Conservation (phyloP, 64 coral and sea anemone genomes). For the Catalaphyllia jardinei region DNA sequence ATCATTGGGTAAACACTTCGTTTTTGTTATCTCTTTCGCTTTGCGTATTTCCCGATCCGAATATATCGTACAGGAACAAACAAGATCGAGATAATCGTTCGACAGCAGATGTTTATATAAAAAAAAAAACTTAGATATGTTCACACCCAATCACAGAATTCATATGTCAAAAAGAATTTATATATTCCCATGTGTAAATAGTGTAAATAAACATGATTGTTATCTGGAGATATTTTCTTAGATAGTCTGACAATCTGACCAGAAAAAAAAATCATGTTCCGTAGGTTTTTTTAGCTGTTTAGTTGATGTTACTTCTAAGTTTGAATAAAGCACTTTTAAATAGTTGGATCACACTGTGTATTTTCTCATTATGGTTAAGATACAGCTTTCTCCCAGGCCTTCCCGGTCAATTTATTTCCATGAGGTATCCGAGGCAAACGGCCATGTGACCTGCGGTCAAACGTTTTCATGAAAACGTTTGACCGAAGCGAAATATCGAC, state of each 20-base stretch:
- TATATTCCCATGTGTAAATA: conserved; percentile 9
- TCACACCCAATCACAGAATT: not conserved
- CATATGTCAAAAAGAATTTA: not conserved
- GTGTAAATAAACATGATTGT: conserved; percentile 13
- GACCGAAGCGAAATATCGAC: no score
- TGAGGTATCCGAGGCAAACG: no score
- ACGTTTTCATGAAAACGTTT: no score
- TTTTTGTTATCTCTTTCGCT: no score
- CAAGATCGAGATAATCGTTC: not conserved
- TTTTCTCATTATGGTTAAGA: not conserved
- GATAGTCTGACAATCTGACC: conserved; percentile 15
- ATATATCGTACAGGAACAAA: not conserved
- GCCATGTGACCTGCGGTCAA: no score
- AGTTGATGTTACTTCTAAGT: not conserved
- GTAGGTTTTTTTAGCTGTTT: conserved; percentile 13
- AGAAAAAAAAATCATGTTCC: not conserved
- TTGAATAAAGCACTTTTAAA: conserved; percentile 33
- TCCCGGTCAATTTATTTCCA: no score
- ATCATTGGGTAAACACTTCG: no score
- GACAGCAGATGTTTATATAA: no score
- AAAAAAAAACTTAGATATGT: not conserved
- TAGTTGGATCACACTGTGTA: not conserved
- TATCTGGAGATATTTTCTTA: conserved; percentile 32
- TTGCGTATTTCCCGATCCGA: no score
- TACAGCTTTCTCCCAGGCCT: no score